Percentiles rank a stretch among this genome's conserved stretches.
phyloP scores from a whole-genome alignment of 2,888 invertebrate species.

The Pseudanteris insignis region DNA sequence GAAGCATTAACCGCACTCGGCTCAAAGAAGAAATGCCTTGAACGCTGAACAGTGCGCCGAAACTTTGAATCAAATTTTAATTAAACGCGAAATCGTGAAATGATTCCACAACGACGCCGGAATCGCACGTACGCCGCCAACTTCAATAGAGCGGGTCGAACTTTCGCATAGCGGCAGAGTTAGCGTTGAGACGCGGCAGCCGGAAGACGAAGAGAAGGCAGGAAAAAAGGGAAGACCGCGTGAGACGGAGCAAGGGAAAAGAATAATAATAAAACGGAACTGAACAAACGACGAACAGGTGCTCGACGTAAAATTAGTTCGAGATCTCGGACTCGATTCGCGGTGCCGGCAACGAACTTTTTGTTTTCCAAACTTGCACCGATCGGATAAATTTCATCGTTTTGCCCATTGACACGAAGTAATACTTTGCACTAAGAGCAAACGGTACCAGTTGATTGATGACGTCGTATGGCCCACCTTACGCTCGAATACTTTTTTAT shows the following conservation, averaged over 20 bases:
- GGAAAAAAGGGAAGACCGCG: not conserved
- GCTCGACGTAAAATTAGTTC: slow-evolving; percentile 50
- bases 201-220: slow-evolving; percentile 17
- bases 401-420: slow-evolving; percentile 10
- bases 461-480: too few species aligned
- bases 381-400: slow-evolving; percentile 30
- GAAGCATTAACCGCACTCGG: slow-evolving; percentile 65
- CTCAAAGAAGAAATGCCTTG: slow-evolving; percentile 40
- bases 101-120: slow-evolving; percentile 58
- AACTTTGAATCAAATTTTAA: slow-evolving; percentile 65
- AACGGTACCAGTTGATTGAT: slow-evolving; percentile 28
- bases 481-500: too few species aligned
- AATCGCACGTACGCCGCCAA: slow-evolving; percentile 42
- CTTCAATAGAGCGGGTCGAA: slow-evolving; percentile 45
- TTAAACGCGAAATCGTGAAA: slow-evolving; percentile 64
- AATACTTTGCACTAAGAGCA: slow-evolving; percentile 12
- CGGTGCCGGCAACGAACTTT: slow-evolving; percentile 23
- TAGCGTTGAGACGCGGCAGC: slow-evolving; percentile 48
- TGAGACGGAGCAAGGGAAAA: slow-evolving; percentile 2
- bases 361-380: slow-evolving; percentile 28
- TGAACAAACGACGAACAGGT: slow-evolving; percentile 45
- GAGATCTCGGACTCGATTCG: slow-evolving; percentile 45
- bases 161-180: slow-evolving; percentile 49
- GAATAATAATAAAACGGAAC: slow-evolving; percentile 40
- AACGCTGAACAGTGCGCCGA: slow-evolving; percentile 45